Evolutionary conservation across 2,797 vertebrate genomes (phyloP), one percentile per base, ranked within the genome.

Genomic region (Peromyscus aztecus): DNA sequence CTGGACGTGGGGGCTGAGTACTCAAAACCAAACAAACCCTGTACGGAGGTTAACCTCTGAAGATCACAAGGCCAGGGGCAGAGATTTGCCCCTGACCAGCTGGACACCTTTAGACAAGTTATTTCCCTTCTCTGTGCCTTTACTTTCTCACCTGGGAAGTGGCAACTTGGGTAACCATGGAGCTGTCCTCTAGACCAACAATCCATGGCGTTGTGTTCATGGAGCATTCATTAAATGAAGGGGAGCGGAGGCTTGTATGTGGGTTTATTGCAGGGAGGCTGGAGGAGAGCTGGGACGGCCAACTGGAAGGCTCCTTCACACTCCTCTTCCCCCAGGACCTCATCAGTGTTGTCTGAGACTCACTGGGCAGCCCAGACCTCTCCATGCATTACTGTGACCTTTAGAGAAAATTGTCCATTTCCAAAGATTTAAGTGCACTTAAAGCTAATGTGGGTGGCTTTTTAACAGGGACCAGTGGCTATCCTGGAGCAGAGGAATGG

Each of bases 321-420:
- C 17, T 43, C 6, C 5, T 3, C 55, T 37, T 10, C 8, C 4
- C 14, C 52, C 3, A 19, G 43, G 29, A 31, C n/a, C 21, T 43
- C 71, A 14, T 82, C 49, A 46, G 0, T 31, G 27, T 13, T 78
- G 75, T 77, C 63, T 37, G 0, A 4, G 61, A 43, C 55, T 82
- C 89, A 23, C 43, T 4, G 31, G 61, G 83, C 29, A 46, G 24
- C 0, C 0, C 8, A 55, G 65, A 46, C 37, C 8, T 16, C 57
- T 76, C 59, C 61, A 63, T 82, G 88, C 67, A 12, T 17, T 11
- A 31, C 55, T 77, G 43, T 76, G 71, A 90, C 46, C 59, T 97
- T 97, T 92, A 49, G 57, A 89, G 88, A 92, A 95, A 95, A 95
- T 55, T 77, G 63, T 65, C 40, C 57, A 67, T 73, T 97, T 95